These are phyloP conservation scores for Limanda limanda DNA, from an alignment of 2,113 vertebrate genomes.

Conservation along the genomic window DNA sequence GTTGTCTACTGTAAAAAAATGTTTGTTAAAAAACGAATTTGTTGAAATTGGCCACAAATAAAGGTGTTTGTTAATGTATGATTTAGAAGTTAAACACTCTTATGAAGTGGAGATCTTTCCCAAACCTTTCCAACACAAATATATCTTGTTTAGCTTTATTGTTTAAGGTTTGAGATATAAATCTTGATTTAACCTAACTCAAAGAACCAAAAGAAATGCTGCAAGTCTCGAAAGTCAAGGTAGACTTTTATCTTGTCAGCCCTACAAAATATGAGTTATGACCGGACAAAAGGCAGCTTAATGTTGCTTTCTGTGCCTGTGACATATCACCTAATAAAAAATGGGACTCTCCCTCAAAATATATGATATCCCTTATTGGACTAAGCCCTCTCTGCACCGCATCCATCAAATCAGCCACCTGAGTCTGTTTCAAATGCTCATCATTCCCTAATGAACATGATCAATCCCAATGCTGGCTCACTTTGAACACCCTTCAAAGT, in stretches of 20 bases:
- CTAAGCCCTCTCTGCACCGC: constrained; percentile 40
- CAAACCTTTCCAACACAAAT: background rate
- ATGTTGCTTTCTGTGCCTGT: constrained; percentile 61
- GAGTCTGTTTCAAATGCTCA: constrained; percentile 64
- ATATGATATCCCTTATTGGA: constrained; percentile 54
- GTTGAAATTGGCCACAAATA: background rate
- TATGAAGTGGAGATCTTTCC: background rate
- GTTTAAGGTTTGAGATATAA: constrained; percentile 62
- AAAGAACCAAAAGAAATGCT: constrained; percentile 49
- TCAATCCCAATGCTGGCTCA: constrained; percentile 60
- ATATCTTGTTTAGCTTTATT: constrained; percentile 29
- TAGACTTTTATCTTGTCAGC: constrained; percentile 72
- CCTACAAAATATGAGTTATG: constrained; percentile 67
- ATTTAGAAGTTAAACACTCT: background rate
- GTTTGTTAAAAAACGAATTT: background rate
- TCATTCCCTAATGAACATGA: constrained; percentile 69
- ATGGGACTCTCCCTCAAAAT: constrained; percentile 59
- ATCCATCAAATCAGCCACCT: constrained; percentile 70
- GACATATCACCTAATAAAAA: constrained; percentile 67
- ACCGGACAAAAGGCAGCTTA: constrained; percentile 67
- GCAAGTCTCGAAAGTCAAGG: constrained; percentile 61
- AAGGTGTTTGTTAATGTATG: background rate
- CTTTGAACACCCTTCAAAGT: constrained; percentile 53
- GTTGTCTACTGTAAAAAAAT: background rate
- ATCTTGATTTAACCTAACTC: constrained; percentile 63